phyloP scores from a whole-genome alignment of 2,797 vertebrate genomes.

The Myoxocephalus aenaeus region DNA sequence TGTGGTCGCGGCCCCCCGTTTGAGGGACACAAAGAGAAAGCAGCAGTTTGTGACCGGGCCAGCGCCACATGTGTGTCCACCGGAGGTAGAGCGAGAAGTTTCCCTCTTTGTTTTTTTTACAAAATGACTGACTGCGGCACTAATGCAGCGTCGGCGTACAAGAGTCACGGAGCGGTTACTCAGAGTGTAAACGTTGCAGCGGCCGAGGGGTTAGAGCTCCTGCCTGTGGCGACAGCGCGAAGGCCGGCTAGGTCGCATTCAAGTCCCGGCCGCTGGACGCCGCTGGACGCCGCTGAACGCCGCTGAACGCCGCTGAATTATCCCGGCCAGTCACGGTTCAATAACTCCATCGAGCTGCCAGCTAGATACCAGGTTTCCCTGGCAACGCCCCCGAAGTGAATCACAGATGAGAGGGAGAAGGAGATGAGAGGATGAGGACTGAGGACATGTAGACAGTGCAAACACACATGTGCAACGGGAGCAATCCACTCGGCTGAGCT shows the following conservation, averaged over 20 bases:
- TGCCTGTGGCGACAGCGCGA: conserved; percentile 87
- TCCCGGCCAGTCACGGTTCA: conserved; percentile 97
- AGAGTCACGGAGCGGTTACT: neutral
- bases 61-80: conserved; percentile 1
- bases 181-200: conserved; percentile 9
- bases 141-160: neutral
- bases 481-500: conserved; percentile 40
- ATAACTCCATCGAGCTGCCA: conserved; percentile 96
- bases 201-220: conserved; percentile 88
- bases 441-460: conserved; percentile 33
- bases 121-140: neutral
- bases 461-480: conserved; percentile 4
- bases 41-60: conserved; percentile 16
- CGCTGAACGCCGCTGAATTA: conserved; percentile 93
- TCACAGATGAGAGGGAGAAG: conserved; percentile 87
- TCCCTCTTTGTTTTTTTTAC: neutral
- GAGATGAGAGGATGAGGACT: conserved; percentile 62
- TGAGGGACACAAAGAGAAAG: conserved; percentile 32
- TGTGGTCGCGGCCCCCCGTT: conserved; percentile 21
- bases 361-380: conserved; percentile 95
- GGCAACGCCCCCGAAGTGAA: conserved; percentile 90
- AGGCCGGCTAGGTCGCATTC: conserved; percentile 92
- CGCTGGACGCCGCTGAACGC: too few relatives aligned
- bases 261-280: conserved; percentile 90
- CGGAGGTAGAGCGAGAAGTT: neutral